These are phyloP conservation scores for Sarcophaga subvicina DNA, from an alignment of 2,888 invertebrate genomes.

Conservation along the genomic window DNA sequence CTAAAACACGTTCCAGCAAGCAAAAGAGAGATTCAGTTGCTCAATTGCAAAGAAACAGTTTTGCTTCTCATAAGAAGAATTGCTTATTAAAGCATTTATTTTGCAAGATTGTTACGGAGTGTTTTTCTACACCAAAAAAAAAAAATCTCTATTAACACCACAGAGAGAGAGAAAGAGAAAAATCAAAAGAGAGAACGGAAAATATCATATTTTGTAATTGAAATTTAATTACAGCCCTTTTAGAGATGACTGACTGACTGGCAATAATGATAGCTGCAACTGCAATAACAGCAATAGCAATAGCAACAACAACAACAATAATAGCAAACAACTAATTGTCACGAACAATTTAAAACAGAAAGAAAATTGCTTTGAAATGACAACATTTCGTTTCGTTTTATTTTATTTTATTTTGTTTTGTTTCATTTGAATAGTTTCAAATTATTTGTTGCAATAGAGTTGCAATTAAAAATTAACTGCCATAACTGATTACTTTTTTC, in stretches of 20 bases:
- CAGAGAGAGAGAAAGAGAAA: background rate
- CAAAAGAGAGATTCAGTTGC: background rate
- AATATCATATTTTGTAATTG: background rate
- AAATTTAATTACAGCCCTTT: slow-evolving; percentile 36
- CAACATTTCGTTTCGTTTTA: background rate
- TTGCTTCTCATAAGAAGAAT: background rate
- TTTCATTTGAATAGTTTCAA: background rate
- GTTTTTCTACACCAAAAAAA: background rate
- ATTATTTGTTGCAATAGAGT: slow-evolving; percentile 13
- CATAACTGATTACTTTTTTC: background rate
- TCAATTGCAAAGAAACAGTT: background rate
- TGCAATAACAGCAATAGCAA: background rate
- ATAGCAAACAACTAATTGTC: slow-evolving; percentile 6
- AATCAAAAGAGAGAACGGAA: background rate
- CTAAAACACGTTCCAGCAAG: background rate
- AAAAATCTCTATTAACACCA: too few species aligned
- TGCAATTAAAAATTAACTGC: background rate
- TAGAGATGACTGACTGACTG: background rate
- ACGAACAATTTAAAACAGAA: background rate
- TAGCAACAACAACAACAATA: background rate
- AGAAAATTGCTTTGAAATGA: slow-evolving; percentile 1
- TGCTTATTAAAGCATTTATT: slow-evolving; percentile 39
- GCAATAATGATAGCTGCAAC: background rate
- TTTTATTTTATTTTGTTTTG: background rate
- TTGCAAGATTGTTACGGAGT: background rate